phyloP scores from a whole-genome alignment of 2,888 invertebrate genomes.

The Drosophila antonietae region DNA sequence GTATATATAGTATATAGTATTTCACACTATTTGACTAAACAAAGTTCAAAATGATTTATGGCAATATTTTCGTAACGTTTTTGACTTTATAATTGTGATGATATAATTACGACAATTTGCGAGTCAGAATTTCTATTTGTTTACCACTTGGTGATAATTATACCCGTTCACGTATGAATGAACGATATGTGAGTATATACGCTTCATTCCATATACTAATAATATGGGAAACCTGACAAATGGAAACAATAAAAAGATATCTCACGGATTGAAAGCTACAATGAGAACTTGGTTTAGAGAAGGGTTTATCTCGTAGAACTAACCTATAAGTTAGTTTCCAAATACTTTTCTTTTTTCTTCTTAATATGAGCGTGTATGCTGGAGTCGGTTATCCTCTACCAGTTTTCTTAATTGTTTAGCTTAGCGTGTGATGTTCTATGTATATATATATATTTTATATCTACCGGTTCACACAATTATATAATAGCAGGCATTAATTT shows the following conservation, averaged over 20 bases:
- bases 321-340: neutral
- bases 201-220: neutral
- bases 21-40: conserved; percentile 20
- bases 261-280: neutral
- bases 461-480: conserved; percentile 37
- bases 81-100: conserved; percentile 47
- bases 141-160: conserved; percentile 48
- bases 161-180: conserved; percentile 2
- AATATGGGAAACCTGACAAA: neutral
- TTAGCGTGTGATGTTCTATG: conserved; percentile 16
- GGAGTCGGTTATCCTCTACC: too few relatives aligned
- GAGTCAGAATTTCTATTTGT: conserved; percentile 39
- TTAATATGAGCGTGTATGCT: neutral
- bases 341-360: neutral
- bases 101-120: conserved; percentile 59
- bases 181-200: neutral
- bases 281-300: neutral
- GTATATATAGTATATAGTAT: neutral
- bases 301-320: neutral
- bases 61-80: conserved; percentile 38
- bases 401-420: conserved; percentile 1
- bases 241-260: neutral
- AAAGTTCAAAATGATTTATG: conserved; percentile 53
- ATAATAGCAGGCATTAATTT: conserved; percentile 28
- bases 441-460: conserved; percentile 13